Evolutionary conservation across 2,888 invertebrate genomes (phyloP).

Genomic region (Leptinotarsa rubiginosa): DNA sequence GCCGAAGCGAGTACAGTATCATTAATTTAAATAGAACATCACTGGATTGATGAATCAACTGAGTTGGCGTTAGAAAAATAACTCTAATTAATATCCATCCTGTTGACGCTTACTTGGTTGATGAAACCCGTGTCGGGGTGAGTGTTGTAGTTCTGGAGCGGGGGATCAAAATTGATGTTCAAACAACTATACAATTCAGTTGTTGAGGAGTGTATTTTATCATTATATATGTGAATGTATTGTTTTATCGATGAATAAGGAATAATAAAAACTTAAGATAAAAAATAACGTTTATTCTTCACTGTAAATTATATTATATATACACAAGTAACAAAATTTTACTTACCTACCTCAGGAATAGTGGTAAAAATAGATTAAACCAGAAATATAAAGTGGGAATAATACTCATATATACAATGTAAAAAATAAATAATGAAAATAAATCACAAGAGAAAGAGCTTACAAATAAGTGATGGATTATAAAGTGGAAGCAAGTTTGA

Average conservation of each 20-base stretch:
- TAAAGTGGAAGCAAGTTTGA: not conserved
- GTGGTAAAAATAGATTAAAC: constrained; percentile 15
- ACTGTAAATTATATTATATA: constrained; percentile 3
- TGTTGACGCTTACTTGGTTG: no score
- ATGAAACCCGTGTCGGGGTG: no score
- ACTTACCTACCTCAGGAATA: constrained; percentile 12
- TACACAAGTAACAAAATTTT: constrained; percentile 19
- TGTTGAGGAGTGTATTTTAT: no score
- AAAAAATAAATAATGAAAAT: constrained; percentile 34
- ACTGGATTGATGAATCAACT: no score
- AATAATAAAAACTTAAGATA: not conserved
- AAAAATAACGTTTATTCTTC: constrained; percentile 28
- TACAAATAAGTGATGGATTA: constrained; percentile 1
- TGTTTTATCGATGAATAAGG: constrained; percentile 1
- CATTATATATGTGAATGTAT: no score
- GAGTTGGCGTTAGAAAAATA: no score
- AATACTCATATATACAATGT: constrained; percentile 29
- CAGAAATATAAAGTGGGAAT: constrained; percentile 10
- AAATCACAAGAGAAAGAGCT: constrained; percentile 28
- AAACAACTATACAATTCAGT: no score
- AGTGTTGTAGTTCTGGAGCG: no score
- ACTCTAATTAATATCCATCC: no score
- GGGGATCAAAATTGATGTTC: no score
- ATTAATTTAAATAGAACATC: no score
- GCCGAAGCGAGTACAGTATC: no score